A percentile compares a stretch with the other conserved stretches of the same genome.
Conservation (phyloP, 2,888 invertebrate species). For the Sarcophaga caerulescens region DNA sequence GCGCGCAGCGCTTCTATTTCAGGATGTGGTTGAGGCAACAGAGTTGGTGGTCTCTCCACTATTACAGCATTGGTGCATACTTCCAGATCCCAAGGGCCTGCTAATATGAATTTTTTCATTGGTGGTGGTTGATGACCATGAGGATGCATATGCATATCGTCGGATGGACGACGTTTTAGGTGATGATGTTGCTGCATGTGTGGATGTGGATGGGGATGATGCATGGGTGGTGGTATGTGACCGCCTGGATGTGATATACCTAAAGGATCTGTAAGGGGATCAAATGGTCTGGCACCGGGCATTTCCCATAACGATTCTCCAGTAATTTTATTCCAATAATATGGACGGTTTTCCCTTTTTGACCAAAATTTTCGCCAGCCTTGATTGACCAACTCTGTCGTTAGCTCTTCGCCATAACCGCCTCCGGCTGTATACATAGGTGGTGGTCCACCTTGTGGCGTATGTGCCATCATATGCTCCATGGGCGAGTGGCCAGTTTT, state of each 20-base stretch:
- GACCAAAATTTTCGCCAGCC: constrained; percentile 99
- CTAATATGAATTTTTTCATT: constrained; percentile 92
- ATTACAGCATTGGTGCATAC: constrained; percentile 93
- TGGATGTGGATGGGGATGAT: constrained; percentile 75
- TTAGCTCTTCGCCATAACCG: constrained; percentile 80
- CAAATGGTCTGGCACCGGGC: constrained; percentile 90
- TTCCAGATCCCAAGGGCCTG: constrained; percentile 97
- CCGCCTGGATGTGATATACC: constrained; percentile 81
- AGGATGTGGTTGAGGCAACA: constrained; percentile 95
- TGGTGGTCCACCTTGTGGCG: constrained; percentile 80
- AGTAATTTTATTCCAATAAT: constrained; percentile 97
- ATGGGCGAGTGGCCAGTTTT: constrained; percentile 76
- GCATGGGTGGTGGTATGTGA: constrained; percentile 73
- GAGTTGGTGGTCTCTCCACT: constrained; percentile 90
- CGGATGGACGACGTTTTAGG: constrained; percentile 79
- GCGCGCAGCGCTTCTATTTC: constrained; percentile 95
- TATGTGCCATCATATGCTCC: constrained; percentile 78
- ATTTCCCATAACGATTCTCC: constrained; percentile 99
- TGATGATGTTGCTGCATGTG: constrained; percentile 71
- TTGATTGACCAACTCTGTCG: constrained; percentile 84
- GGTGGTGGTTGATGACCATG: constrained; percentile 84
- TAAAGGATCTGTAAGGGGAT: constrained; percentile 95
- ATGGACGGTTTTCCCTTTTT: constrained; percentile 95
- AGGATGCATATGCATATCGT: constrained; percentile 78
- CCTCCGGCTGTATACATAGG: constrained; percentile 72